A percentile compares a stretch with the other conserved stretches of the same genome.
phyloP scores from a whole-genome alignment of 2,888 invertebrate genomes.

The Tineola bisselliella region DNA sequence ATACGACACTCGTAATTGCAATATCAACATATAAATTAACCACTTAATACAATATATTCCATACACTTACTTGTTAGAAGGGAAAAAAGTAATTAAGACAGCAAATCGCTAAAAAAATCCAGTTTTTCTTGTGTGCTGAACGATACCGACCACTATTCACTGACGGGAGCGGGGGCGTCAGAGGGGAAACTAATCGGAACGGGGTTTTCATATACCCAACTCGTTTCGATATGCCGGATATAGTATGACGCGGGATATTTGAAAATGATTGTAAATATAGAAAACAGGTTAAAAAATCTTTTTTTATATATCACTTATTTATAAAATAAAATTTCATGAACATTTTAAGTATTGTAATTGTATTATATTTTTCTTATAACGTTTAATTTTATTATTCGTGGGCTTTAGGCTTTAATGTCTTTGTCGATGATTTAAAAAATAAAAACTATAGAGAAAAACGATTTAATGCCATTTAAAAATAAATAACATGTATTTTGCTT shows the following conservation, averaged over 20 bases:
- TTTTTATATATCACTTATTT: too few relatives aligned
- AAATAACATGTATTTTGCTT: too few relatives aligned
- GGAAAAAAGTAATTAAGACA: constrained; percentile 64
- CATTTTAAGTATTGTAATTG: too few relatives aligned
- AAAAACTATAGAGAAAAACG: too few relatives aligned
- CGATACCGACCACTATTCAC: constrained; percentile 63
- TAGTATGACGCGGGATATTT: constrained; percentile 15
- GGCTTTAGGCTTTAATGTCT: too few relatives aligned
- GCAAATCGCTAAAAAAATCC: constrained; percentile 65
- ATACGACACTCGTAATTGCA: background rate
- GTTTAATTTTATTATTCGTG: too few relatives aligned
- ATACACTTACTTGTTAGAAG: constrained; percentile 67
- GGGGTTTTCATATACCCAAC: constrained; percentile 62
- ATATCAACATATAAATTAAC: background rate
- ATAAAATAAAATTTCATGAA: too few relatives aligned
- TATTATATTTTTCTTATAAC: too few relatives aligned
- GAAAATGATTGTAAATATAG: background rate
- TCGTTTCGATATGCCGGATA: constrained; percentile 26
- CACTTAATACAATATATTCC: constrained; percentile 19
- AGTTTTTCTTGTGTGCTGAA: constrained; percentile 66
- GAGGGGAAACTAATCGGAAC: constrained; percentile 66
- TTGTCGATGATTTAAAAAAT: too few relatives aligned
- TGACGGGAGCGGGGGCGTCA: constrained; percentile 54
- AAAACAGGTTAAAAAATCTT: too few relatives aligned
- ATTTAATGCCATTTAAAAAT: too few relatives aligned